Evolutionary conservation across 2,888 invertebrate genomes (phyloP).

Genomic region (Caenorhabditis doughertyi): DNA sequence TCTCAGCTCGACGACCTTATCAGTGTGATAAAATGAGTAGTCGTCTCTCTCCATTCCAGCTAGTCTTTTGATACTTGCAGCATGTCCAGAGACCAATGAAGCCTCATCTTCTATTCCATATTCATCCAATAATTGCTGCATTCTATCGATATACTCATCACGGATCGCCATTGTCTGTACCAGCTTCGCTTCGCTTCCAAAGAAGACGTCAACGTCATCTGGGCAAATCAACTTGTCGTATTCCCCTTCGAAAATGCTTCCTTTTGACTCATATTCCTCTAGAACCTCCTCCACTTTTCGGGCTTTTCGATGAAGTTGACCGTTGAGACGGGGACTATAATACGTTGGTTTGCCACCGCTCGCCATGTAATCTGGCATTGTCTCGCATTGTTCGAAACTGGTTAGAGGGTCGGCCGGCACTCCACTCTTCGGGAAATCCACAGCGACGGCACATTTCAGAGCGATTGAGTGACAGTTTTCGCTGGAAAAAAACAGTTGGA

Average conservation of each 20-base stretch:
- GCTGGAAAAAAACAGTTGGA: conserved; percentile 58
- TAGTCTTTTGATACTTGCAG: conserved; percentile 68
- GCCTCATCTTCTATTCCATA: conserved; percentile 79
- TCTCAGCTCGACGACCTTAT: conserved; percentile 78
- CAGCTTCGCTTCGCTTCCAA: conserved; percentile 44
- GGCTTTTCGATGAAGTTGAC: conserved; percentile 79
- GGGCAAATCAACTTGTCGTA: conserved; percentile 65
- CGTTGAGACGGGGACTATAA: conserved; percentile 79
- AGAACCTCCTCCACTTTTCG: conserved; percentile 73
- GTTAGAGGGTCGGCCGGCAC: conserved; percentile 73
- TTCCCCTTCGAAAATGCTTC: conserved; percentile 64
- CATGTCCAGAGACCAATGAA: conserved; percentile 72
- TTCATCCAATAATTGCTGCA: conserved; percentile 77
- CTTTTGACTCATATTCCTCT: conserved; percentile 63
- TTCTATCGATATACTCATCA: conserved; percentile 71
- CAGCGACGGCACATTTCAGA: conserved; percentile 77
- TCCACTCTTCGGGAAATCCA: conserved; percentile 83
- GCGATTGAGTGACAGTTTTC: conserved; percentile 72
- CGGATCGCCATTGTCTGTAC: conserved; percentile 36
- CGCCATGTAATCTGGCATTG: conserved; percentile 75
- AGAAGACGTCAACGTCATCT: conserved; percentile 65
- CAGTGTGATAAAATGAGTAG: conserved; percentile 81
- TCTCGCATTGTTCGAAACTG: conserved; percentile 65
- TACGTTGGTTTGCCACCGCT: conserved; percentile 75
- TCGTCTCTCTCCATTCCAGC: conserved; percentile 77